Evolutionary conservation across 2,113 vertebrate species (phyloP), one percentile per base, ranked within the genome.

Genomic region (Lagopus muta): DNA sequence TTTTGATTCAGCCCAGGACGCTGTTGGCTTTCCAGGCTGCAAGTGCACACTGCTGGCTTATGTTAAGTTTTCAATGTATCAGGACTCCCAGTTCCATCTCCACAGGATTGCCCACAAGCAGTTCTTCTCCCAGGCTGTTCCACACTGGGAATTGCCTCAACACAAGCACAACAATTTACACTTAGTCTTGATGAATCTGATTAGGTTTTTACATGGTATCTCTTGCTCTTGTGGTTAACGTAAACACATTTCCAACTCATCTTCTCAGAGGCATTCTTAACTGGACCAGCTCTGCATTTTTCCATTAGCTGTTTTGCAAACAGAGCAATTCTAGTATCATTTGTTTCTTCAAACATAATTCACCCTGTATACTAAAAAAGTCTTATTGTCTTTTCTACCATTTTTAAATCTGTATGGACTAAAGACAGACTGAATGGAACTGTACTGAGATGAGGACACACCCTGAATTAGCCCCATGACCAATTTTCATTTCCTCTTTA

Each of bases 401-500:
- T 4, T 79, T 90, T 88, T 25, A 85, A 62, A 54, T 78, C 10
- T 70, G 58, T 50, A 24, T 25, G 14, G 15, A 48, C 10, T 52
- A 73, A 69, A 90, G 30, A 69, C 22, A 5, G 30, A 8, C 22
- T 81, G n/a, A 34, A 12, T 48, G 30, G 54, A 76, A 60, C 6
- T 25, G 2, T 9, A 57, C 38, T 28, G 64, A 76, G 3, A 15
- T 30, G 2, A 0, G 0, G 48, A 40, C 17, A 57, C 16, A 81
- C 1, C 15, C 27, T 55, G 24, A 17, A 34, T 66, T 48, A 66
- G 6, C 19, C 77, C 2, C 7, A 43, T 55, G 32, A 86, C 2
- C 36, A 71, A 16, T 43, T 36, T 66, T 32, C 1, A 25, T 86
- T 86, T 82, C 28, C 11, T 55, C 11, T n/a, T 30, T 21, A 5